phyloP scores from a whole-genome alignment of 2,113 vertebrate genomes.

The Formicarius rufipectus region DNA sequence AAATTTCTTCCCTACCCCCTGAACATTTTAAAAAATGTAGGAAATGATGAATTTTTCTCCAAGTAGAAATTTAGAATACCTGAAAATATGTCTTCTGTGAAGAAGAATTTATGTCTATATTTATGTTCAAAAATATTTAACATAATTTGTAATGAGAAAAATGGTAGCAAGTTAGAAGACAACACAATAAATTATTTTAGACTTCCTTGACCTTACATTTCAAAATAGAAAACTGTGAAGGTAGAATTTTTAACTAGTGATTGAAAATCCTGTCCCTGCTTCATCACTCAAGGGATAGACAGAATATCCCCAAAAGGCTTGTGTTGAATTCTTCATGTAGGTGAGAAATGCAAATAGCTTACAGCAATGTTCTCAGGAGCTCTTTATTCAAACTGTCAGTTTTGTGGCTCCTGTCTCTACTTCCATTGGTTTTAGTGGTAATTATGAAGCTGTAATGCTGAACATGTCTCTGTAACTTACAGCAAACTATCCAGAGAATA shows the following conservation, averaged over 20 bases:
- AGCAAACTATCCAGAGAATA: not conserved
- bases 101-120: not conserved
- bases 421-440: not conserved
- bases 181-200: not conserved
- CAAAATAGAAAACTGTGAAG: not conserved
- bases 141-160: not conserved
- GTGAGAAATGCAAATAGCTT: constrained; percentile 19
- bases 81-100: not conserved
- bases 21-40: not conserved
- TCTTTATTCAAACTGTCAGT: constrained; percentile 1
- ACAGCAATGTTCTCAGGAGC: not conserved
- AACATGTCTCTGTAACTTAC: not conserved
- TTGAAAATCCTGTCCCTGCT: not conserved
- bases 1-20: not conserved
- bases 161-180: not conserved
- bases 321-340: not conserved
- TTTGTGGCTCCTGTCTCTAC: not conserved
- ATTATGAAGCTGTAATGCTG: not conserved
- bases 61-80: not conserved
- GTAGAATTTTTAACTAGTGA: not conserved
- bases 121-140: not conserved
- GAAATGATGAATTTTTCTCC: not conserved
- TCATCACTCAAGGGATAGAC: not conserved
- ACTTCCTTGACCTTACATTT: not conserved
- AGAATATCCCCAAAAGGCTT: constrained; percentile 6